Conservation (phyloP, 1,140 invertebrate species). For the Riptortus pedestris region DNA sequence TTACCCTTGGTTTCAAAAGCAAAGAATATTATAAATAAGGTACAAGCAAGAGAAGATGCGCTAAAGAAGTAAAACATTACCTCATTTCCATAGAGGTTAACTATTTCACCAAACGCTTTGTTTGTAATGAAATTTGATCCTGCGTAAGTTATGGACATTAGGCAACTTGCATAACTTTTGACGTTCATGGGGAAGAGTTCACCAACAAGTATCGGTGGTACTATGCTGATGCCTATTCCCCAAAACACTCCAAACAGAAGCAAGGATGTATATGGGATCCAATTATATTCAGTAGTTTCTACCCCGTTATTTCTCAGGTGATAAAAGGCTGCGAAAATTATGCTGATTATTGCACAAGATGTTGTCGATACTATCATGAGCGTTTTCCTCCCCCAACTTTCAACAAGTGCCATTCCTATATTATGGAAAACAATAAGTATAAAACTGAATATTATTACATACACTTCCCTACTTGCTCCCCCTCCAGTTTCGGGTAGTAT, state of each 20-base stretch:
- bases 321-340: conserved; percentile 31
- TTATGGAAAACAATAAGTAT: conserved; percentile 38
- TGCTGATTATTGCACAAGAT: conserved; percentile 24
- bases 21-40: conserved; percentile 39
- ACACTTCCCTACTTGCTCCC: conserved; percentile 20
- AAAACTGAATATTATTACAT: conserved; percentile 30
- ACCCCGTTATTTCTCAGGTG: conserved; percentile 23
- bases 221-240: conserved; percentile 31
- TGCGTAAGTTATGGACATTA: conserved; percentile 31
- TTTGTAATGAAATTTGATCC: conserved; percentile 31
- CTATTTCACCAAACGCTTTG: conserved; percentile 29
- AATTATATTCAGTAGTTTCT: conserved; percentile 19
- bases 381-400: conserved; percentile 41
- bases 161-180: conserved; percentile 32
- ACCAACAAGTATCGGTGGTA: conserved; percentile 32
- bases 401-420: conserved; percentile 39
- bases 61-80: conserved; percentile 31
- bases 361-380: conserved; percentile 41
- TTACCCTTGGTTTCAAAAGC: conserved; percentile 66
- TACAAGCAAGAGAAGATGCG: conserved; percentile 41
- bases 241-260: conserved; percentile 30
- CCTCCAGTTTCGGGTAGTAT: conserved; percentile 32
- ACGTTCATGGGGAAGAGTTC: conserved; percentile 34
- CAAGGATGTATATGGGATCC: conserved; percentile 31
- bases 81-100: conserved; percentile 16